These are phyloP conservation scores for Drosophila parvula DNA, from an alignment of 1,140 invertebrate genomes.

Conservation along the genomic window DNA sequence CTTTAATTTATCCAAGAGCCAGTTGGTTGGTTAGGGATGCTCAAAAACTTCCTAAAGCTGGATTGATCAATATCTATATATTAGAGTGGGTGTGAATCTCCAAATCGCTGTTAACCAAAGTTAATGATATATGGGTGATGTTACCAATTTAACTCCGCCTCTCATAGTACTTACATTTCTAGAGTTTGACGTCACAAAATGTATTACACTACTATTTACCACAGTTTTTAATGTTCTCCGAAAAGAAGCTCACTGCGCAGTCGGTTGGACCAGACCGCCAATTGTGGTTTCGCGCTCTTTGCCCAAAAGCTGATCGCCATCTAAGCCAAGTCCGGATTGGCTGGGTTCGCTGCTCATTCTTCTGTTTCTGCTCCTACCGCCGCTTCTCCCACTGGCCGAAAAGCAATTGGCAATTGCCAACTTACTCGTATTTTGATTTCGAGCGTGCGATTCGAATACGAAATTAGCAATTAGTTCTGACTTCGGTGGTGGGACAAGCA, in stretches of 20 bases:
- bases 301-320: conserved; percentile 47
- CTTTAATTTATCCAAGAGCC: no score
- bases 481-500: conserved; percentile 57
- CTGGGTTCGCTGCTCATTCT: conserved; percentile 3
- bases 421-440: conserved; percentile 75
- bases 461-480: conserved; percentile 77
- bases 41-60: no score
- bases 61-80: no score
- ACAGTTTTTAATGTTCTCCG: no score
- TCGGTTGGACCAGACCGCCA: conserved; percentile 8
- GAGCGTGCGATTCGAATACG: conserved; percentile 72
- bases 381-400: conserved; percentile 31
- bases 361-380: not conserved
- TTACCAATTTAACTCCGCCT: no score
- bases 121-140: no score
- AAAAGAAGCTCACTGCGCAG: conserved; percentile 10
- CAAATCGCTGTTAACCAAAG: no score
- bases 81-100: no score
- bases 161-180: no score
- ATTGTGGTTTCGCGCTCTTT: conserved; percentile 32
- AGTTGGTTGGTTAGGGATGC: no score
- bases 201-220: no score
- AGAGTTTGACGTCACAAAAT: no score
- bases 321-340: conserved; percentile 46
- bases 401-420: conserved; percentile 57